These are phyloP conservation scores for Physella acuta DNA, from an alignment of 1,140 invertebrate species.

Conservation along the genomic window DNA sequence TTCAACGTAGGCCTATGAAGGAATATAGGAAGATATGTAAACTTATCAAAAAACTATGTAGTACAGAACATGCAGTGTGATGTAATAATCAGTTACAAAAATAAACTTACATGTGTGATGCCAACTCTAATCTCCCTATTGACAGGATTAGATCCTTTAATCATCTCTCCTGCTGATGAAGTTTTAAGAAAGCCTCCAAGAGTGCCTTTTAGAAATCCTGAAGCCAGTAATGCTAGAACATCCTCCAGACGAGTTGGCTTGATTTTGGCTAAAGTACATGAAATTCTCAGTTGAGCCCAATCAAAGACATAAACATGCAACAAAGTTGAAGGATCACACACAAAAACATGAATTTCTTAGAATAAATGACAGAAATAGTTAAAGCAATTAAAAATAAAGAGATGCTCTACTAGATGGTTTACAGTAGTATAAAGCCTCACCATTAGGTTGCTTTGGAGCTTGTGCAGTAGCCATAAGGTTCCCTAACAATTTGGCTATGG, in stretches of 20 bases:
- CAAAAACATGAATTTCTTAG: too few relatives aligned
- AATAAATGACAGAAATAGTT: not conserved
- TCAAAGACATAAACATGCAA: too few relatives aligned
- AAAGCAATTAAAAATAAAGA: not conserved
- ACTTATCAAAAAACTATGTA: too few relatives aligned
- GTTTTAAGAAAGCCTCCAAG: constrained; percentile 94
- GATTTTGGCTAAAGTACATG: constrained; percentile 38
- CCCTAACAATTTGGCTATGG: constrained; percentile 88
- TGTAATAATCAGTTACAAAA: too few relatives aligned
- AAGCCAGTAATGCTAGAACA: constrained; percentile 85
- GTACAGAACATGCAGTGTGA: too few relatives aligned
- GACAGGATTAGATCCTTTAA: constrained; percentile 88
- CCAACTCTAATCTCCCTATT: constrained; percentile 95
- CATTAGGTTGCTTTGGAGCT: constrained; percentile 44
- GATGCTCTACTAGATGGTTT: not conserved
- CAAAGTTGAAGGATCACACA: too few relatives aligned
- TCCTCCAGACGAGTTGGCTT: constrained; percentile 73
- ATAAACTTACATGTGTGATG: constrained; percentile 64
- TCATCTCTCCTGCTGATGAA: constrained; percentile 81
- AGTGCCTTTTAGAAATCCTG: constrained; percentile 92
- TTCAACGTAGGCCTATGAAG: constrained; percentile 88
- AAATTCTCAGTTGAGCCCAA: not conserved
- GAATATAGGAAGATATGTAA: too few relatives aligned
- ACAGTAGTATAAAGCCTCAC: too few relatives aligned
- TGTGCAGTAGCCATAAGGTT: constrained; percentile 82